Base-by-base conservation (phyloP, 1,140 invertebrate species). In the Drosophila lowei region DNA sequence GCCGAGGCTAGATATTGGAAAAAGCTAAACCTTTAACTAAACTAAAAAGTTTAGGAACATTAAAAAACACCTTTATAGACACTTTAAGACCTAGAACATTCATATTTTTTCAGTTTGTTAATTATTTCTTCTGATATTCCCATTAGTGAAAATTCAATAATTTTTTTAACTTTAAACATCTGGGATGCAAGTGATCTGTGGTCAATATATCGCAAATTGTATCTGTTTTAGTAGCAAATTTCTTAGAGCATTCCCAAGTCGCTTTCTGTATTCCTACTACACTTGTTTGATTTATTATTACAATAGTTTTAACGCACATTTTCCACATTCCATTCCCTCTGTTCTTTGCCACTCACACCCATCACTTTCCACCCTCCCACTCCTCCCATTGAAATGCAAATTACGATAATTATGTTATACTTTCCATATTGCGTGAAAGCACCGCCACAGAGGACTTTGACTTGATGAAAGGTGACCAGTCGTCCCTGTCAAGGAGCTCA, bases 361-460 rank as follows among this genome's bases (percentile, higher is more conserved):
- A 42, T 38, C 30, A 43, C 38, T 21, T 38, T 72, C 53, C 11
- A 48, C 21, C 54, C 58, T 46, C 48, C 57, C 71, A 54, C 41
- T 18, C 18, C 18, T 18, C 18, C 65, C 61, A 77, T 62, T 58
- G 53, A 86, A 85, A 85, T 85, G 81, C 73, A 85, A 85, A 85
- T 85, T 86, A 85, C 62, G 71, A 75, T 85, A 85, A 85, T 85
- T 81, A 85, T 85, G 83, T 85, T 80, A 72, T 66, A 44, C 38
- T 41, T 63, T 61, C 16, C 52, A 11, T 34, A 42, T 73, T 56
- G 56, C 59, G 43, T 63, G 58, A 61, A 57, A 41, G 42, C 47
- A 41, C 44, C 15, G 8, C 48, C 48, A 70, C 42, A 42, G 18
- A 56, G 64, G 25, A 49, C 50, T 42, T 34, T 52, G 25, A 49